Percentiles rank a stretch among this genome's conserved stretches.
Conservation (phyloP, 2,113 vertebrate genomes). For the Phyllostomus discolor region DNA sequence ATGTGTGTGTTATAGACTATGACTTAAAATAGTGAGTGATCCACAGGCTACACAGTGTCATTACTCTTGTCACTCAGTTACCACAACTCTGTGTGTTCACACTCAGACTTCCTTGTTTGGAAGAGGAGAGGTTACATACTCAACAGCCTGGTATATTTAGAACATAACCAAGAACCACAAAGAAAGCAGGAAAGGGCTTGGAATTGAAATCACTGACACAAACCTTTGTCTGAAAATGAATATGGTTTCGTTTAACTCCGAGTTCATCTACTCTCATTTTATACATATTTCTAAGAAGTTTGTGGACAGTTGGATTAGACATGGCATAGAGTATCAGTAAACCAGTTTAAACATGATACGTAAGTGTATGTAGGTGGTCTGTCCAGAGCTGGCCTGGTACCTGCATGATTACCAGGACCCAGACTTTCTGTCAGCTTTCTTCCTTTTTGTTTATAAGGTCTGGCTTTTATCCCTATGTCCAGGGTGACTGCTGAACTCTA, state of each 20-base stretch:
- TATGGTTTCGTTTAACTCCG: not conserved
- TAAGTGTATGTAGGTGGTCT: not conserved
- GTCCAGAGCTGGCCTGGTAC: not conserved
- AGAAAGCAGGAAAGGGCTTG: not conserved
- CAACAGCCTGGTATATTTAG: not conserved
- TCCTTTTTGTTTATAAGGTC: not conserved
- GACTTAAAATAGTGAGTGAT: not conserved
- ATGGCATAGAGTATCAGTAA: not conserved
- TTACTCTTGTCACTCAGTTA: not conserved
- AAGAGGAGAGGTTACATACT: not conserved
- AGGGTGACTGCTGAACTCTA: not conserved
- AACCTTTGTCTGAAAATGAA: not conserved
- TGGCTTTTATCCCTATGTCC: not conserved
- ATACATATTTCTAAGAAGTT: not conserved
- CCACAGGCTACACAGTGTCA: not conserved
- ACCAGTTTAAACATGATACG: not conserved
- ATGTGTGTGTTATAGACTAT: not conserved
- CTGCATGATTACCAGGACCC: not conserved
- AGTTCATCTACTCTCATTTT: not conserved
- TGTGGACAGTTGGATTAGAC: not conserved
- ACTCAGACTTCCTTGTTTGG: not conserved
- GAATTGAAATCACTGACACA: not conserved
- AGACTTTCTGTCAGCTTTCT: not conserved
- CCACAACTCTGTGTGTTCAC: not conserved
- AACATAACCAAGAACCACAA: not conserved